Evolutionary conservation across 2,888 invertebrate genomes (phyloP).

Genomic region (Teleogryllus oceanicus): DNA sequence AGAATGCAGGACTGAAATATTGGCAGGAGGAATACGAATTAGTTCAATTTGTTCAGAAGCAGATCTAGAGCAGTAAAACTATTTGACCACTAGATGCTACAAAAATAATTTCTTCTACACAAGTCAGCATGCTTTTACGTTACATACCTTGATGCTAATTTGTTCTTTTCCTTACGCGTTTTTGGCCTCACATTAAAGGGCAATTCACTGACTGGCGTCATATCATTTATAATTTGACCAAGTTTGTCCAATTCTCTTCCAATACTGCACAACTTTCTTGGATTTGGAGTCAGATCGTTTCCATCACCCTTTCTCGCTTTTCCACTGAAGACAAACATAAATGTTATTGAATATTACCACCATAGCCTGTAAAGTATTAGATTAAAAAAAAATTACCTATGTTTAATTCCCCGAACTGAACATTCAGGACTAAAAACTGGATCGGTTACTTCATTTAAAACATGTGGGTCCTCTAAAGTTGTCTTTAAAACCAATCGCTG

Average conservation of each 20-base stretch:
- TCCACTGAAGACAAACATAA: slow-evolving; percentile 54
- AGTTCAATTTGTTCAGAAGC: too few relatives aligned
- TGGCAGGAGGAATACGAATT: too few relatives aligned
- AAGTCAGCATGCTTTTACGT: too few relatives aligned
- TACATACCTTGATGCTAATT: slow-evolving; percentile 76
- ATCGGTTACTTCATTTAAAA: slow-evolving; percentile 84
- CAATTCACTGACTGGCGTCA: slow-evolving; percentile 91
- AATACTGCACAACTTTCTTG: slow-evolving; percentile 83
- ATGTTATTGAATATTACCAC: neutral
- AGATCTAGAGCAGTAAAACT: too few relatives aligned
- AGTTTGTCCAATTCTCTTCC: slow-evolving; percentile 90
- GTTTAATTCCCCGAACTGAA: slow-evolving; percentile 84
- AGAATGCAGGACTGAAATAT: too few relatives aligned
- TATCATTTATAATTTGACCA: slow-evolving; percentile 87
- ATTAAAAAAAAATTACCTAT: slow-evolving; percentile 57
- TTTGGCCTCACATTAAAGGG: slow-evolving; percentile 85
- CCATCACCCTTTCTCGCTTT: slow-evolving; percentile 96
- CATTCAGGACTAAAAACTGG: slow-evolving; percentile 94
- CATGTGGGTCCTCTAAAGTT: slow-evolving; percentile 86
- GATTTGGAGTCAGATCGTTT: slow-evolving; percentile 94
- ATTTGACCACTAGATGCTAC: too few relatives aligned
- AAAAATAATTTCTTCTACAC: too few relatives aligned
- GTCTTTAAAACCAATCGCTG: slow-evolving; percentile 81
- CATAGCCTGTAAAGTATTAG: neutral
- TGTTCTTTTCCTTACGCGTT: slow-evolving; percentile 97